These are phyloP conservation scores for Perca fluviatilis DNA, from an alignment of 2,113 vertebrate genomes.

Conservation along the genomic window DNA sequence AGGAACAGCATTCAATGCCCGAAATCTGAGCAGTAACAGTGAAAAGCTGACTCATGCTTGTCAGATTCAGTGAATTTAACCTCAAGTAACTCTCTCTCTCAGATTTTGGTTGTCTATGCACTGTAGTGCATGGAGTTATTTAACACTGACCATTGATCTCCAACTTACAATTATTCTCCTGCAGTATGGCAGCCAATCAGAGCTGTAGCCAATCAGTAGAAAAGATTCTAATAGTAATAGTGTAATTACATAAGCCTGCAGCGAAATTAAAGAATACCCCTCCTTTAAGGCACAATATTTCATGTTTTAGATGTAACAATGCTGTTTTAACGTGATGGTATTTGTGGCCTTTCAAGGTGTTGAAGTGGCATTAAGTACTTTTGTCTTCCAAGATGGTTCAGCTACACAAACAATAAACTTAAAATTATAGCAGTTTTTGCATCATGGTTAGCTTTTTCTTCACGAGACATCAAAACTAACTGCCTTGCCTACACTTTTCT, in stretches of 20 bases:
- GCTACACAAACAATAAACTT: not conserved
- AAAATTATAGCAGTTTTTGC: not conserved
- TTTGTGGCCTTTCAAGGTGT: constrained; percentile 8
- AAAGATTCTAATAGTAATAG: not conserved
- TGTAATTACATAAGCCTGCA: not conserved
- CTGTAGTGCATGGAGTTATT: not conserved
- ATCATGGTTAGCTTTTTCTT: not conserved
- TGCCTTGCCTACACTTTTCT: not conserved
- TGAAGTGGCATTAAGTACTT: not conserved
- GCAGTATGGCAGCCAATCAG: not conserved
- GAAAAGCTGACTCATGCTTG: not conserved
- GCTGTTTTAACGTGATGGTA: not conserved
- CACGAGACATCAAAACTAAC: not conserved
- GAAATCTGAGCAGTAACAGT: not conserved
- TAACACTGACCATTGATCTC: not conserved
- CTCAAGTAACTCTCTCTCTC: not conserved
- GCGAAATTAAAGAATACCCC: not conserved
- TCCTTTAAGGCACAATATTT: constrained; percentile 48
- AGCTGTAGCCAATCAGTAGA: not conserved
- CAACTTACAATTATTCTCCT: not conserved
- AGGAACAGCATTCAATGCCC: not conserved
- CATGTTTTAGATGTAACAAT: constrained; percentile 20
- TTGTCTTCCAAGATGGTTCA: not conserved
- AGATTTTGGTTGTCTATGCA: not conserved
- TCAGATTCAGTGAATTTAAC: not conserved